Evolutionary conservation across 1,140 invertebrate genomes (phyloP).

Genomic region (Dryas iulia): DNA sequence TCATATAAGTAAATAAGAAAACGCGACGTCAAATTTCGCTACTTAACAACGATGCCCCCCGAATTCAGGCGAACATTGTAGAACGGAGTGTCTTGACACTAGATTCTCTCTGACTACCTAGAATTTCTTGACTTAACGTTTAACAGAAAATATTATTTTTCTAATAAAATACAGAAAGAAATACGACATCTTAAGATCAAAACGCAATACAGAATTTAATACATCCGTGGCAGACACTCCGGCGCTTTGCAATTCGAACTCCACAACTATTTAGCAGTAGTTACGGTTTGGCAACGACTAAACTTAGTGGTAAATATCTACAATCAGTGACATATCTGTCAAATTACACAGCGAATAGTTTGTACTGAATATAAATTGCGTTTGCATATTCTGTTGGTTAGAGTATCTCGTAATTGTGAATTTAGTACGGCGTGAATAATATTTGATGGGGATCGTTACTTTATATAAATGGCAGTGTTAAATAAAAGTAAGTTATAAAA

Average conservation of each 20-base stretch:
- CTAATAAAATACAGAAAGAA: no score
- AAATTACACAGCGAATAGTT: conserved; percentile 3
- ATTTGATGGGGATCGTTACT: not conserved
- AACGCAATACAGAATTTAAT: not conserved
- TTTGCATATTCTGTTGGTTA: not conserved
- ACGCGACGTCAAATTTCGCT: no score
- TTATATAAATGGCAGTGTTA: not conserved
- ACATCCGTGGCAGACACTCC: not conserved
- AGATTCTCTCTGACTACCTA: no score
- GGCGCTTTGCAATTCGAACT: not conserved
- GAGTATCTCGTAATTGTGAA: not conserved
- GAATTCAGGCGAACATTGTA: no score
- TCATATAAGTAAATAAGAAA: no score
- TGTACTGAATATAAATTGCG: not conserved
- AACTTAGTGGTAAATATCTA: conserved; percentile 2
- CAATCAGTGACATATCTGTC: conserved; percentile 3
- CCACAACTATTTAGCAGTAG: not conserved
- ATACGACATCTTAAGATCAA: no score
- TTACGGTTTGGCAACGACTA: not conserved
- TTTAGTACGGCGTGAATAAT: not conserved
- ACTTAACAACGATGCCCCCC: no score
- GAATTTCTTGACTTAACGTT: no score
- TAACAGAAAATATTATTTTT: no score
- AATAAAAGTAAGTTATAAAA: no score
- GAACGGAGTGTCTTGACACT: no score